These are phyloP conservation scores for Oenanthe oenanthe DNA, from an alignment of 2,113 vertebrate genomes.

Conservation along the genomic window DNA sequence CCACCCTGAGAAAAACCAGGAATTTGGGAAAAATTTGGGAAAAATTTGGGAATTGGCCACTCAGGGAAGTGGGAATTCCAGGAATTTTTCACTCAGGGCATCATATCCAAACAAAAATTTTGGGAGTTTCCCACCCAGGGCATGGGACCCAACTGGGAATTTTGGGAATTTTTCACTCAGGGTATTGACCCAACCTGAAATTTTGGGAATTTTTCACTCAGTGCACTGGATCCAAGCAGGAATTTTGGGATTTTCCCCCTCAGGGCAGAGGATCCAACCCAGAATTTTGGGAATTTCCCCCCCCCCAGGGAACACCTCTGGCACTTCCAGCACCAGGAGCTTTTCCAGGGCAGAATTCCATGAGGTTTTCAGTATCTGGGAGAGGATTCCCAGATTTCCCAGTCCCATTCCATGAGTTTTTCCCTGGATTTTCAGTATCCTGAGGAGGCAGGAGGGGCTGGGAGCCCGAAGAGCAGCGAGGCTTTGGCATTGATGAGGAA, in stretches of 20 bases:
- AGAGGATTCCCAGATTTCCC: not conserved
- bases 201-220: not conserved
- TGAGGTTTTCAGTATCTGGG: too few relatives aligned
- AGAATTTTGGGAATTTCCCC: not conserved
- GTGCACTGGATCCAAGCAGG: fast-evolving
- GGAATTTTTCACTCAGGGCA: not conserved
- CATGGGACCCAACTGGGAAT: fast-evolving
- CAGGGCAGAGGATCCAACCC: fast-evolving
- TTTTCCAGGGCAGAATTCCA: too few relatives aligned
- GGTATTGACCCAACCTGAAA: fast-evolving
- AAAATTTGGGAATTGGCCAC: not conserved
- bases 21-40: too few relatives aligned
- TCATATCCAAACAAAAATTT: fast-evolving
- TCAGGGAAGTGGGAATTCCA: too few relatives aligned
- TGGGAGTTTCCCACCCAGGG: not conserved
- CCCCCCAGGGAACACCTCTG: not conserved
- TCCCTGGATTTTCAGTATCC: not conserved
- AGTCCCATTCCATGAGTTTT: fast-evolving
- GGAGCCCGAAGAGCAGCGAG: not conserved
- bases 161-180: not conserved
- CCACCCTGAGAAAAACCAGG: not conserved
- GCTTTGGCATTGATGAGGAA: not conserved
- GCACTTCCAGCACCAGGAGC: not conserved
- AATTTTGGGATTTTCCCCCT: not conserved
- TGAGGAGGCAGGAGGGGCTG: not conserved